Evolutionary conservation across 2,113 vertebrate genomes (phyloP).

Genomic region (Pipa parva): DNA sequence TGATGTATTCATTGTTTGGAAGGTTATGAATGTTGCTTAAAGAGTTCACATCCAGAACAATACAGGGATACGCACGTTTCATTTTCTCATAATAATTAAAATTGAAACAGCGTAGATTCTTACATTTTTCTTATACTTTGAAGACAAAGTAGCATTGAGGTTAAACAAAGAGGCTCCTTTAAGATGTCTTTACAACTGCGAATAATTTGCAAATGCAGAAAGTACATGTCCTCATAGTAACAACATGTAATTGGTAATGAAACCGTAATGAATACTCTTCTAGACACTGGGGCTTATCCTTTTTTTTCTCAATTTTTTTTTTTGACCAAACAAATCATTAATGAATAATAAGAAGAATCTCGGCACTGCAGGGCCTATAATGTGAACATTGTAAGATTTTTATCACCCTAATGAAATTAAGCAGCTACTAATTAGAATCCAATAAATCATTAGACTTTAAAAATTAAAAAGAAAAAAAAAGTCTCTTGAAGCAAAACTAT

Average conservation of each 20-base stretch:
- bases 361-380: neutral
- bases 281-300: too few species aligned
- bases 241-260: conserved; percentile 39
- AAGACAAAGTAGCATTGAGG: conserved; percentile 19
- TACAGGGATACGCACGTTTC: neutral
- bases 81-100: conserved; percentile 12
- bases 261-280: neutral
- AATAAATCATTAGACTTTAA: too few species aligned
- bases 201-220: conserved; percentile 37
- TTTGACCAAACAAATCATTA: conserved; percentile 4
- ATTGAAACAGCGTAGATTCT: neutral
- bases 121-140: neutral
- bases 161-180: conserved; percentile 24
- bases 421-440: too few species aligned
- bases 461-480: too few species aligned
- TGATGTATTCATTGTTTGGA: neutral
- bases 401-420: conserved; percentile 1
- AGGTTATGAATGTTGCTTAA: neutral
- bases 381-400: conserved; percentile 11
- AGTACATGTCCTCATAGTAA: conserved; percentile 5
- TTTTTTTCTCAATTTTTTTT: too few species aligned
- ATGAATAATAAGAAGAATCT: neutral
- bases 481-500: too few species aligned
- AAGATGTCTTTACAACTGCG: neutral
- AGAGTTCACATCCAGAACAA: neutral